Evolutionary conservation across 2,113 vertebrate species (phyloP).

Genomic region (Oryzias celebensis): DNA sequence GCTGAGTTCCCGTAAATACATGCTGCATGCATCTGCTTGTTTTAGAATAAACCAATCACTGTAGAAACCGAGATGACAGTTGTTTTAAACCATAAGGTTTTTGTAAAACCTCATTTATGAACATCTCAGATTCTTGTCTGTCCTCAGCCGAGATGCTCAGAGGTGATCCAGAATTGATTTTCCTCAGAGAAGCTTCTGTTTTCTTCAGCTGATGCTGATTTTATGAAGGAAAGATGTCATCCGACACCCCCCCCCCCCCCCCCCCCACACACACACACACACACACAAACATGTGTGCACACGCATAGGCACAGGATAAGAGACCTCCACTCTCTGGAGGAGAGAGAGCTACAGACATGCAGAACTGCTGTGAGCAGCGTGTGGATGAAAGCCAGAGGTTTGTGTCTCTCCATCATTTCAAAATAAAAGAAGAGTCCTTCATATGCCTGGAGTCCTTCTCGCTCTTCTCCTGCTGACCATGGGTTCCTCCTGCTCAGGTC

Average conservation of each 20-base stretch:
- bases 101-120: too few species aligned
- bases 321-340: not conserved
- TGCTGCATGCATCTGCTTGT: too few species aligned
- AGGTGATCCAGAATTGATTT: too few species aligned
- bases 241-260: not conserved
- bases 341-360: not conserved
- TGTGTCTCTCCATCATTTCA: slow-evolving; percentile 19
- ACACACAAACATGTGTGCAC: not conserved
- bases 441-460: slow-evolving; percentile 1
- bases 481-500: slow-evolving; percentile 51
- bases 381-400: slow-evolving; percentile 14
- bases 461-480: slow-evolving; percentile 23
- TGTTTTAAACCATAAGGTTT: too few species aligned
- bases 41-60: too few species aligned
- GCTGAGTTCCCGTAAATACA: too few species aligned
- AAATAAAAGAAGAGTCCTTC: not conserved
- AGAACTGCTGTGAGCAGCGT: slow-evolving; percentile 25
- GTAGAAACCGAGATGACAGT: too few species aligned
- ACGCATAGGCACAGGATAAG: slow-evolving; percentile 2
- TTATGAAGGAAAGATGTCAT: too few species aligned
- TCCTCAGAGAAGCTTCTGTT: too few species aligned
- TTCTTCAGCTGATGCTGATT: too few species aligned
- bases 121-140: too few species aligned
- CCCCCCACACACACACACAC: not conserved
- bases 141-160: too few species aligned